Percentiles rank a stretch among this genome's conserved stretches.
These are phyloP conservation scores for Siniperca chuatsi DNA, from an alignment of 2,113 vertebrate genomes.

Conservation along the genomic window DNA sequence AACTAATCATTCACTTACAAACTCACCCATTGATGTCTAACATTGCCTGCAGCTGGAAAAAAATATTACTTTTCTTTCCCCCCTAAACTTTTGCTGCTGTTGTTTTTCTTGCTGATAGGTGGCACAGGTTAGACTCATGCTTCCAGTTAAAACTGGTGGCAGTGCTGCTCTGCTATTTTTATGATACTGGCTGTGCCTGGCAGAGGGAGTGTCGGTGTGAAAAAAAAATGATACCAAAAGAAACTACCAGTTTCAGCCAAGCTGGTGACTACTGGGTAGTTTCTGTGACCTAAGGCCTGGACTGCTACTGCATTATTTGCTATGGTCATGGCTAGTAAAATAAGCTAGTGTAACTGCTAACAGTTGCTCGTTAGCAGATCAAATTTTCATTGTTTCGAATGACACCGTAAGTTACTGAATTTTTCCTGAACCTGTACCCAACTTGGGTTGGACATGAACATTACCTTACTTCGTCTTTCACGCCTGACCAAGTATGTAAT, in stretches of 20 bases:
- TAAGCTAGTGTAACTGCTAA: neutral
- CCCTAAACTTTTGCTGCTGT: neutral
- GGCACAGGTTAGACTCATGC: neutral
- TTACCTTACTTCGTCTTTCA: too few relatives aligned
- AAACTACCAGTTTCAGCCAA: neutral
- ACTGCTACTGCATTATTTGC: neutral
- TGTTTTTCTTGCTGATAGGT: neutral
- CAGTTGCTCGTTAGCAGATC: neutral
- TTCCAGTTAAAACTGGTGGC: neutral
- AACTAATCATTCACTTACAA: neutral
- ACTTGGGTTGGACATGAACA: neutral
- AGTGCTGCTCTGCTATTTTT: neutral
- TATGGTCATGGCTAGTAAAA: neutral
- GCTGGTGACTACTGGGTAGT: neutral
- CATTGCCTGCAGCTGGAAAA: neutral
- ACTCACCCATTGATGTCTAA: neutral
- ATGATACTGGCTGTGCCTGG: neutral
- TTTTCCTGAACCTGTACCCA: neutral
- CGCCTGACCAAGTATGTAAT: neutral
- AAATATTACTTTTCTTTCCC: neutral
- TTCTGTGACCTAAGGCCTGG: too few relatives aligned
- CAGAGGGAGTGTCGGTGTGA: neutral
- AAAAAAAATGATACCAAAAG: too few relatives aligned
- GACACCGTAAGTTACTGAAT: neutral
- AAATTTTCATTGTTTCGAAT: neutral